Conservation (phyloP, 2,113 vertebrate genomes). For the Ophiodon elongatus region DNA sequence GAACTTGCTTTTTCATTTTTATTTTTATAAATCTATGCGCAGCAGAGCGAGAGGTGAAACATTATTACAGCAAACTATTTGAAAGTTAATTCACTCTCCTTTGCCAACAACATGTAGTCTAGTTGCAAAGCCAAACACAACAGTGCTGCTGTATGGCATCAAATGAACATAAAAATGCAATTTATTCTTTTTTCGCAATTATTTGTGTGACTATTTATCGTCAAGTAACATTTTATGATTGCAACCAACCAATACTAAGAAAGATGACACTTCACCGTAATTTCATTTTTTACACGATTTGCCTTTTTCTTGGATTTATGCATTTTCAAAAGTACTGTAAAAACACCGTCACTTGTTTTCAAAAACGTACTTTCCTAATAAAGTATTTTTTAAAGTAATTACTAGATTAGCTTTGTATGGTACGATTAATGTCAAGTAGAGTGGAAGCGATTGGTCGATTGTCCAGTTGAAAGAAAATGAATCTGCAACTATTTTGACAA, state of each 20-base stretch:
- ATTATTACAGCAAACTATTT: neutral
- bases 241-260: no score
- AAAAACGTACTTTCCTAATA: no score
- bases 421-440: neutral
- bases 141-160: neutral
- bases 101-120: no score
- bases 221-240: no score
- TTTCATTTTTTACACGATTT: neutral
- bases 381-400: no score
- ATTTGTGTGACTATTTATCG: neutral
- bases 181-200: neutral
- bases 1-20: neutral
- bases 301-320: neutral
- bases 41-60: neutral
- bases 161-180: neutral
- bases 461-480: neutral
- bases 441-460: neutral
- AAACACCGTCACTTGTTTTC: no score
- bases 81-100: no score
- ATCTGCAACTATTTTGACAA: neutral
- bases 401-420: no score
- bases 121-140: neutral
- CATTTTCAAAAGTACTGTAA: no score
- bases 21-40: no score
- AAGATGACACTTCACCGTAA: neutral